Percentiles rank a stretch among this genome's conserved stretches.
Conservation (phyloP, 2,888 invertebrate species). For the Orthosia cruda region DNA sequence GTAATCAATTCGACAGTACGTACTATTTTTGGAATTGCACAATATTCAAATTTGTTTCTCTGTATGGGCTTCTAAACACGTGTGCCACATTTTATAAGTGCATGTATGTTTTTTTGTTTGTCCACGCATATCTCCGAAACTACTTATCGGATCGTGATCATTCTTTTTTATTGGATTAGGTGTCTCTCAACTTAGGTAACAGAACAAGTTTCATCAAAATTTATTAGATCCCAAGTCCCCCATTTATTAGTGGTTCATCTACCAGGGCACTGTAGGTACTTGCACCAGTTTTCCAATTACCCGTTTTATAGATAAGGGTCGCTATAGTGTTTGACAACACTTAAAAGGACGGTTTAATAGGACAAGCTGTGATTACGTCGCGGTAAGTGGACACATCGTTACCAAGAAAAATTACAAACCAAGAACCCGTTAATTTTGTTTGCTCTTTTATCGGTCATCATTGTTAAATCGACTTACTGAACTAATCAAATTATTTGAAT, state of each 20-base stretch:
- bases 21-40: too few relatives aligned
- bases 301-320: constrained; percentile 42
- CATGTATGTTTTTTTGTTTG: too few relatives aligned
- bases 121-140: too few relatives aligned
- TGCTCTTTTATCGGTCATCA: constrained; percentile 9
- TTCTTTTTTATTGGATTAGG: too few relatives aligned
- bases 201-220: too few relatives aligned
- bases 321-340: constrained; percentile 45
- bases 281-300: constrained; percentile 44
- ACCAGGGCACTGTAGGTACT: constrained; percentile 3
- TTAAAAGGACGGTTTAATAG: constrained; percentile 22
- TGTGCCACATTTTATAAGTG: too few relatives aligned
- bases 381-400: constrained; percentile 21
- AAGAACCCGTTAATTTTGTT: not conserved
- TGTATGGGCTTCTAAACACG: too few relatives aligned
- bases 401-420: constrained; percentile 22
- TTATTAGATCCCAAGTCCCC: not conserved
- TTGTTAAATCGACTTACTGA: constrained; percentile 12
- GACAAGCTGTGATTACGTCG: constrained; percentile 27
- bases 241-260: not conserved
- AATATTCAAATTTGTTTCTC: too few relatives aligned
- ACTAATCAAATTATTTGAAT: constrained; percentile 23
- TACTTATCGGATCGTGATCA: too few relatives aligned
- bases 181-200: too few relatives aligned
- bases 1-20: too few relatives aligned